phyloP scores from a whole-genome alignment of 35 echinoderm and acorn worm genomes.

The Strongylocentrotus purpuratus region DNA sequence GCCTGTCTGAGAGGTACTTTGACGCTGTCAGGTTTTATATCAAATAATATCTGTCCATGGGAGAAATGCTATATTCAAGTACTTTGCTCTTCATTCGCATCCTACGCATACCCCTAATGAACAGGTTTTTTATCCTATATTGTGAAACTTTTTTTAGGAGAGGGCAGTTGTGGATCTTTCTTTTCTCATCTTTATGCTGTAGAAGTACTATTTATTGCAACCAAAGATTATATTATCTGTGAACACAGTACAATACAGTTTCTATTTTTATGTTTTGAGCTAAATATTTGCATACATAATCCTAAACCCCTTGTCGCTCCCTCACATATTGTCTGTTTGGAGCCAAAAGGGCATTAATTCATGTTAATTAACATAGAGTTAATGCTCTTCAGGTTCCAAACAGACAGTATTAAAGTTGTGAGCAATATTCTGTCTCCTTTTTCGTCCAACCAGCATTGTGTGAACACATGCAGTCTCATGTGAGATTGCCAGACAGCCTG shows the following conservation, averaged over 20 bases:
- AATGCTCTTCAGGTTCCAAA: too few relatives aligned
- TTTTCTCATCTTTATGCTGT: not conserved
- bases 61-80: not conserved
- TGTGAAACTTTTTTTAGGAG: not conserved
- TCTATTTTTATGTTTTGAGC: too few relatives aligned
- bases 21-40: not conserved
- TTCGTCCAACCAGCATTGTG: not conserved
- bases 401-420: too few relatives aligned
- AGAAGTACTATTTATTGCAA: too few relatives aligned
- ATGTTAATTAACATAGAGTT: too few relatives aligned
- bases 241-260: too few relatives aligned
- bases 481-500: not conserved
- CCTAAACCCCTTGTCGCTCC: too few relatives aligned
- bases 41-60: not conserved
- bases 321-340: too few relatives aligned
- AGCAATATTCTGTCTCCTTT: not conserved
- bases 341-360: too few relatives aligned
- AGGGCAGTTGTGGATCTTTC: not conserved
- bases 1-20: not conserved
- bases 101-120: not conserved
- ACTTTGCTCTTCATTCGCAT: not conserved
- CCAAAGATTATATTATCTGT: too few relatives aligned
- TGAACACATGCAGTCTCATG: not conserved
- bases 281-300: too few relatives aligned
- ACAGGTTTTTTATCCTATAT: not conserved